Evolutionary conservation across 2,888 invertebrate genomes (phyloP).

Genomic region (Vanessa cardui): DNA sequence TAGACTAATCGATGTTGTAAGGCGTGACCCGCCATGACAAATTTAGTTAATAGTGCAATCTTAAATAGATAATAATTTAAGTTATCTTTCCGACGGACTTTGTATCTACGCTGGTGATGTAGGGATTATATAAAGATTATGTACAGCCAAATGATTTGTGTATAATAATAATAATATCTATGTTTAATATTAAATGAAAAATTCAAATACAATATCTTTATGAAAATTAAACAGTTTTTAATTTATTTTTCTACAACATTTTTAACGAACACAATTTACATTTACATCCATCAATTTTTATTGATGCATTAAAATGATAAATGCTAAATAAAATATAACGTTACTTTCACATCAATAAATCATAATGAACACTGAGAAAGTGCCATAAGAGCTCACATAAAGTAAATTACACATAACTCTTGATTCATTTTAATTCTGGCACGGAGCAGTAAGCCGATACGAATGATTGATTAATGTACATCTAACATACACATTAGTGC

Average conservation of each 20-base stretch:
- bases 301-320: too few relatives aligned
- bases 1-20: slow-evolving; percentile 74
- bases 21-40: slow-evolving; percentile 72
- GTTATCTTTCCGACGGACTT: slow-evolving; percentile 57
- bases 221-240: slow-evolving; percentile 63
- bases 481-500: slow-evolving; percentile 69
- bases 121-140: slow-evolving; percentile 59
- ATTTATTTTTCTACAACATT: slow-evolving; percentile 34
- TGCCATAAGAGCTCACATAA: slow-evolving; percentile 41
- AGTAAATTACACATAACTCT: slow-evolving; percentile 57
- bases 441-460: slow-evolving; percentile 62
- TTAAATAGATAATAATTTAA: slow-evolving; percentile 67
- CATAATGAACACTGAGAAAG: slow-evolving; percentile 32
- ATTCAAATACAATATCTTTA: slow-evolving; percentile 80
- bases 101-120: slow-evolving; percentile 56
- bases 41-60: slow-evolving; percentile 82
- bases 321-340: not conserved
- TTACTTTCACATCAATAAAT: slow-evolving; percentile 4
- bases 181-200: slow-evolving; percentile 78
- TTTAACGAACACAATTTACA: not conserved
- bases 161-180: slow-evolving; percentile 69
- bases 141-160: slow-evolving; percentile 79
- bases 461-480: slow-evolving; percentile 74
- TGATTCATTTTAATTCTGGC: slow-evolving; percentile 42
- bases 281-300: not conserved